Conservation (phyloP, 2,888 invertebrate genomes). For the Ramazzottius varieornatus region DNA sequence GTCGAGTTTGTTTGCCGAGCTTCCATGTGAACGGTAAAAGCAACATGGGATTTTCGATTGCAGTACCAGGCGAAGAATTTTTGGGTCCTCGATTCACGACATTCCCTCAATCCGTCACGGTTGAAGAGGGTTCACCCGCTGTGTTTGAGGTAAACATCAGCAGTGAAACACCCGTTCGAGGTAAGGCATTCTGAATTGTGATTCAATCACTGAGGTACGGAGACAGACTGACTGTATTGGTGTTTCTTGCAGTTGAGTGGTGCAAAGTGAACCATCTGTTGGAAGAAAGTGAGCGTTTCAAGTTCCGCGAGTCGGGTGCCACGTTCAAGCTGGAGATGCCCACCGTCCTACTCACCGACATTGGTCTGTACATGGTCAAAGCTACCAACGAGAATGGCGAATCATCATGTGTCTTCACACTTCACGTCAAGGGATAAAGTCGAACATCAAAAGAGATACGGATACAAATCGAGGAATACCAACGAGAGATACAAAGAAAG, state of each 20-base stretch:
- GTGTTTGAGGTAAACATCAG: constrained; percentile 12
- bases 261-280: constrained; percentile 14
- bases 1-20: too few species aligned
- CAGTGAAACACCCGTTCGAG: constrained; percentile 11
- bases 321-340: constrained; percentile 16
- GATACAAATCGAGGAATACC: neutral
- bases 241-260: constrained; percentile 14
- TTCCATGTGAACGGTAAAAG: constrained; percentile 35
- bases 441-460: neutral
- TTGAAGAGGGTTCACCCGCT: constrained; percentile 46
- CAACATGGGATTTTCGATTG: too few species aligned
- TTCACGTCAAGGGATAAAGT: constrained; percentile 13
- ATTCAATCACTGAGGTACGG: neutral
- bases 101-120: constrained; percentile 65
- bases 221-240: neutral
- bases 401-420: constrained; percentile 17
- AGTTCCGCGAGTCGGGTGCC: constrained; percentile 13
- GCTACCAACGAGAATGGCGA: constrained; percentile 21
- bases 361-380: constrained; percentile 25
- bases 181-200: constrained; percentile 9
- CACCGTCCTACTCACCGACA: constrained; percentile 22
- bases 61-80: constrained; percentile 56
- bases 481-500: too few species aligned
- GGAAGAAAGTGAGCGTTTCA: constrained; percentile 15
- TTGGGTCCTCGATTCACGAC: constrained; percentile 55